Evolutionary conservation across 2,888 invertebrate species (phyloP).

Genomic region (Drosophila paracracens): DNA sequence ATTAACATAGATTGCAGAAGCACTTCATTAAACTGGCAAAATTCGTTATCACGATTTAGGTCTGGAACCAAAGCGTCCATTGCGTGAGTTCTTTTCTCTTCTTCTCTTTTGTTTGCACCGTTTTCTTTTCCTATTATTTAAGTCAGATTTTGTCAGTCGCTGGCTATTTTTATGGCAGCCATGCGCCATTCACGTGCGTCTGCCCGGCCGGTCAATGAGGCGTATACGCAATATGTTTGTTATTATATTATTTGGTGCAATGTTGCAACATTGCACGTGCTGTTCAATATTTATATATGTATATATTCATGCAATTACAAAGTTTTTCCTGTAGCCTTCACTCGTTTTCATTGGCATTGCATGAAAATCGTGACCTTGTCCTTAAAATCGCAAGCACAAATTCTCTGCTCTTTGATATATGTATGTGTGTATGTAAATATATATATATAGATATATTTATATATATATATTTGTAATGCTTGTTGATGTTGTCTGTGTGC

Average conservation of each 20-base stretch:
- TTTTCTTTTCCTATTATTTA: constrained; percentile 16
- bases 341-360: not conserved
- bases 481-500: not conserved
- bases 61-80: not conserved
- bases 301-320: not conserved
- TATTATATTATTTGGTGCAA: not conserved
- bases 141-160: constrained; percentile 5
- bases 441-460: not conserved
- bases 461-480: not conserved
- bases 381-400: constrained; percentile 12
- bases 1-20: not conserved
- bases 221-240: constrained; percentile 68
- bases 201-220: constrained; percentile 26
- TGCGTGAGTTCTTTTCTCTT: not conserved
- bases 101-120: constrained; percentile 17
- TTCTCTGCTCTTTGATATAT: not conserved
- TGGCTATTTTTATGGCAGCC: constrained; percentile 64
- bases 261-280: constrained; percentile 27
- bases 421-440: not conserved
- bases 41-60: not conserved
- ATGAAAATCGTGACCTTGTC: constrained; percentile 1
- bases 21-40: not conserved
- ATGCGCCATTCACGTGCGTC: constrained; percentile 73
- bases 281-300: not conserved
- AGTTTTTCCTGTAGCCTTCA: not conserved